phyloP scores from a whole-genome alignment of 2,888 invertebrate species.

The Rhagium mordax region DNA sequence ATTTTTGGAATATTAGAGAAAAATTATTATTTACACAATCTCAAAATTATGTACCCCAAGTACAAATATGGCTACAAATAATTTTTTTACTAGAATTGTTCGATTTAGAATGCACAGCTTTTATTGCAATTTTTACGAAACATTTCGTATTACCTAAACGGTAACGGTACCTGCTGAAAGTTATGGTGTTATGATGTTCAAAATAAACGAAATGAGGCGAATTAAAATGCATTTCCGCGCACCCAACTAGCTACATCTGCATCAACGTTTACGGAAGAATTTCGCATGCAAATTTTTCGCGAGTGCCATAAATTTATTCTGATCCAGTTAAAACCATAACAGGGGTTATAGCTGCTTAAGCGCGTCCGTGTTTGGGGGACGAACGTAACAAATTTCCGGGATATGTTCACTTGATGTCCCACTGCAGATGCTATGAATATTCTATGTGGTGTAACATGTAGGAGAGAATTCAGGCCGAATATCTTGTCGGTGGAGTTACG shows the following conservation, averaged over 20 bases:
- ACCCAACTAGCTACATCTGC: not conserved
- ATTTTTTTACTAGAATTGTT: too few relatives aligned
- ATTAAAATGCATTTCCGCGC: not conserved
- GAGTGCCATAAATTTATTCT: constrained; percentile 29
- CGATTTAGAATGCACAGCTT: too few relatives aligned
- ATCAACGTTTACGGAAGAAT: not conserved
- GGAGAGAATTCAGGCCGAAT: constrained; percentile 13
- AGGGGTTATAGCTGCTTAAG: constrained; percentile 33
- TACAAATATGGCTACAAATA: too few relatives aligned
- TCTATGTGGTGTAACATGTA: constrained; percentile 40
- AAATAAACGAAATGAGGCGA: too few relatives aligned
- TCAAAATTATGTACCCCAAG: too few relatives aligned
- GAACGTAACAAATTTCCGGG: constrained; percentile 42
- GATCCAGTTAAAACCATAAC: constrained; percentile 35
- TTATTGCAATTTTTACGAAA: too few relatives aligned
- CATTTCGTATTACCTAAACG: too few relatives aligned
- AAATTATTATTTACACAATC: too few relatives aligned
- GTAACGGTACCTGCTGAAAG: too few relatives aligned
- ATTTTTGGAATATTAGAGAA: too few relatives aligned
- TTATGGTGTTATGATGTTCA: too few relatives aligned
- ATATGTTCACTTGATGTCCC: constrained; percentile 50
- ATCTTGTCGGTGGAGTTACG: not conserved
- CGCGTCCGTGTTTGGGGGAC: constrained; percentile 1
- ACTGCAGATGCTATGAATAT: constrained; percentile 57
- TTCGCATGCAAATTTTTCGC: constrained; percentile 29